Conservation (phyloP, 2,888 invertebrate species). For the Sclerodermus sp. region DNA sequence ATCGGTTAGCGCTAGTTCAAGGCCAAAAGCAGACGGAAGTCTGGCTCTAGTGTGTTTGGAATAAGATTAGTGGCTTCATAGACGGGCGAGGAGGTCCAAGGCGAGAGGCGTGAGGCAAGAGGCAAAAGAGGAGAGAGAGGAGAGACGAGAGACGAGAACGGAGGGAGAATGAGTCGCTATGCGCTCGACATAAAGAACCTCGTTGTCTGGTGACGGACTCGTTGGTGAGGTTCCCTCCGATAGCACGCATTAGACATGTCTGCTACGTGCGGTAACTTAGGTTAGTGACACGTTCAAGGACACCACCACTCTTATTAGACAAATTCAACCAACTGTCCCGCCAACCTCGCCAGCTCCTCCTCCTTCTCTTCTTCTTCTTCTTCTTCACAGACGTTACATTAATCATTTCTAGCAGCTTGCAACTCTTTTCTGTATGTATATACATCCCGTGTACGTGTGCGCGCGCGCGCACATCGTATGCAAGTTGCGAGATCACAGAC, state of each 20-base stretch:
- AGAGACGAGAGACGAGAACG: too few species aligned
- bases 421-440: too few species aligned
- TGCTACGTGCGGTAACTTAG: constrained; percentile 47
- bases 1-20: constrained; percentile 36
- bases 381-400: too few species aligned
- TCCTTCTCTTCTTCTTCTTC: too few species aligned
- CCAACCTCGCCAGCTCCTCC: too few species aligned
- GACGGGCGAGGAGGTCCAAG: neutral
- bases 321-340: too few species aligned
- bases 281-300: constrained; percentile 53
- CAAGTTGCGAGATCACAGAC: too few species aligned
- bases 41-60: constrained; percentile 49
- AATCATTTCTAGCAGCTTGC: too few species aligned
- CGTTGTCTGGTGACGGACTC: constrained; percentile 16
- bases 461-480: too few species aligned
- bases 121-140: too few species aligned
- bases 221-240: neutral
- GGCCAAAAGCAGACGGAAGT: constrained; percentile 51
- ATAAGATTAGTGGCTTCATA: constrained; percentile 35
- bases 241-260: constrained; percentile 32
- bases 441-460: too few species aligned
- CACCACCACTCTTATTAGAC: constrained; percentile 8
- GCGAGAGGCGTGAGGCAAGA: too few species aligned
- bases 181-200: constrained; percentile 21
- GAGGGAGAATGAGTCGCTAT: neutral